Evolutionary conservation across 2,888 invertebrate species (phyloP), one percentile per base, ranked within the genome.

Genomic region (Junonia oenone): DNA sequence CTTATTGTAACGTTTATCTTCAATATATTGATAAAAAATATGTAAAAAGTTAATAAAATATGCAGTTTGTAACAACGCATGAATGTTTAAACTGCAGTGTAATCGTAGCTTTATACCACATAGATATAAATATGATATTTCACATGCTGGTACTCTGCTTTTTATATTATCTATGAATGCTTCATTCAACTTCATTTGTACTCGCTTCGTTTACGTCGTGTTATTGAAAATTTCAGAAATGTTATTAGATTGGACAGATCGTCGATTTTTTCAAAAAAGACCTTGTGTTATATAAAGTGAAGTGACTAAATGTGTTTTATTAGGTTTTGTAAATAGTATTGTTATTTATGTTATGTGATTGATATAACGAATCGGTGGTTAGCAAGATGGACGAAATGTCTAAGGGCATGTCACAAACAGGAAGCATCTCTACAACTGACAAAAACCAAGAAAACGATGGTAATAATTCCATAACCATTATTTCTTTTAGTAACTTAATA

Each of bases 301-400:
- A 69, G 73, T 81, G 78, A 68, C 74, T 68, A 64, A 71, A 78
- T 79, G 79, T 76, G 76, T 73, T 63, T 9, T 71, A 61, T 69
- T 70, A 71, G 61, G 67, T 76, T 71, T 68, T 76, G 66, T 73
- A 71, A 76, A 72, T 78, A 72, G 80, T 80, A 81, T 79, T 75
- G 80, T 83, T 78, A 76, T 75, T 80, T 61, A 62, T 68, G 64
- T 66, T 83, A 79, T 75, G 83, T 85, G 86, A 83, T 86, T 88
- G 85, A 88, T 89, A 81, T 87, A 88, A 86, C 86, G 81, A 84
- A 83, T 81, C 78, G 80, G 83, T 87, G 86, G 83, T 81, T 81
- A 77, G 86, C 89, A 90, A 90, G 88, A 90, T 90, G 89, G 89
- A 90, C 89, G 89, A 90, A 90, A 84, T 88, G 89, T 89, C 83